Evolutionary conservation across 2,888 invertebrate genomes (phyloP).

Genomic region (Lasioglossum figueresi): DNA sequence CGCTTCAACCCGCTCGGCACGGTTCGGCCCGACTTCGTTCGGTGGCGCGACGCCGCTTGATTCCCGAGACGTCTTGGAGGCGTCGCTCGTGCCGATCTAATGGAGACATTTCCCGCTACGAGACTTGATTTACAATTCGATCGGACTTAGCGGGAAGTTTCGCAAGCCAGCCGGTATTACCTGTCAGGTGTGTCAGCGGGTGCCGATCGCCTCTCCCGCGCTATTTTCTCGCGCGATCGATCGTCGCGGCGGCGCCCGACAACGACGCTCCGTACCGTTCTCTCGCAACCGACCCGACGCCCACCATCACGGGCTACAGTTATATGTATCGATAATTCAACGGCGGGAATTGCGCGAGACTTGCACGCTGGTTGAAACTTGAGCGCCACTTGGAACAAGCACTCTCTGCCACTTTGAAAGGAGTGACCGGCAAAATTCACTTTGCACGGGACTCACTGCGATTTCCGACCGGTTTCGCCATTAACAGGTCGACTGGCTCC

Average conservation of each 20-base stretch:
- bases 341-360: constrained; percentile 47
- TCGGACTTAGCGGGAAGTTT: constrained; percentile 74
- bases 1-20: neutral
- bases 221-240: constrained; percentile 63
- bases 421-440: constrained; percentile 34
- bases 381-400: constrained; percentile 39
- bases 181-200: constrained; percentile 74
- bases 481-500: neutral
- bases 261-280: neutral
- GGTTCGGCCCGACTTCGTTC: neutral
- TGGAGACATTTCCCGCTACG: constrained; percentile 71
- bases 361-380: constrained; percentile 53
- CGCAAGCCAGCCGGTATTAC: constrained; percentile 71
- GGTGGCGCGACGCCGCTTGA: neutral
- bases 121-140: constrained; percentile 75
- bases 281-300: constrained; percentile 41
- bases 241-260: neutral
- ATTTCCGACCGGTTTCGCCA: constrained; percentile 3
- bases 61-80: constrained; percentile 24
- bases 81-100: constrained; percentile 61
- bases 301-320: constrained; percentile 55
- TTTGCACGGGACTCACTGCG: constrained; percentile 29
- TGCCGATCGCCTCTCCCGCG: constrained; percentile 69
- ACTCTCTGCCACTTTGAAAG: constrained; percentile 18
- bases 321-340: constrained; percentile 67